phyloP scores from a whole-genome alignment of 2,797 vertebrate genomes.

The Darevskia mixta region DNA sequence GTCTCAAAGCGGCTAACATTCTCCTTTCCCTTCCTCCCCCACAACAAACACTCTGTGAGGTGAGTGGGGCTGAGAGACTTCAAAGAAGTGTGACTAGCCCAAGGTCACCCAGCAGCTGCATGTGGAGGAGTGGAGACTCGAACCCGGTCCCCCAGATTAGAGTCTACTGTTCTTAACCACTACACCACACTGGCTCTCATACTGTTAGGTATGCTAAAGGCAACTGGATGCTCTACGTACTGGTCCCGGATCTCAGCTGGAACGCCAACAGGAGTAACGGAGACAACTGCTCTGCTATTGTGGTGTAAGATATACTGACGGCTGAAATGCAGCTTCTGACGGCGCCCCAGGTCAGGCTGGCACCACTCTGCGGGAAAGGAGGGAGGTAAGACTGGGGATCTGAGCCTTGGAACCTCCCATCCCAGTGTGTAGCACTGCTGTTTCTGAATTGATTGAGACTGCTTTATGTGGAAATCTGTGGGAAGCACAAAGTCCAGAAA shows the following conservation, averaged over 20 bases:
- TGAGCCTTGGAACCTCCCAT: neutral
- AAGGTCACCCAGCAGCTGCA: no score
- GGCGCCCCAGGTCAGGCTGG: conserved; percentile 77
- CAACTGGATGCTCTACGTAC: conserved; percentile 53
- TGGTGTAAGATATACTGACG: conserved; percentile 79
- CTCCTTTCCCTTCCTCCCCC: no score
- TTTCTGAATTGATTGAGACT: neutral
- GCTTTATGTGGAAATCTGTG: neutral
- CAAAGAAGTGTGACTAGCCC: no score
- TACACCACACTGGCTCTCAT: no score
- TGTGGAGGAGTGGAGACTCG: no score
- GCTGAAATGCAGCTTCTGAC: conserved; percentile 69
- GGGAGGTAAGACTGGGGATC: neutral
- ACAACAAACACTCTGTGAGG: no score
- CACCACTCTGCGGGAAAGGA: conserved; percentile 77
- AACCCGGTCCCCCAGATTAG: no score
- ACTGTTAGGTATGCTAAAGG: neutral
- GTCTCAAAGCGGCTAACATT: no score
- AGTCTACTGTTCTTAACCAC: no score
- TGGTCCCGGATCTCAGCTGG: conserved; percentile 61
- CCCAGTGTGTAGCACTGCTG: neutral
- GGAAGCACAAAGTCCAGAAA: neutral
- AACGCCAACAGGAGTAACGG: conserved; percentile 53
- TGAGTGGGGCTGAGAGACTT: no score
- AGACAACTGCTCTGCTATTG: conserved; percentile 48